A percentile compares a stretch with the other conserved stretches of the same genome.
Conservation (phyloP, 2,113 vertebrate species). For the Lota lota region DNA sequence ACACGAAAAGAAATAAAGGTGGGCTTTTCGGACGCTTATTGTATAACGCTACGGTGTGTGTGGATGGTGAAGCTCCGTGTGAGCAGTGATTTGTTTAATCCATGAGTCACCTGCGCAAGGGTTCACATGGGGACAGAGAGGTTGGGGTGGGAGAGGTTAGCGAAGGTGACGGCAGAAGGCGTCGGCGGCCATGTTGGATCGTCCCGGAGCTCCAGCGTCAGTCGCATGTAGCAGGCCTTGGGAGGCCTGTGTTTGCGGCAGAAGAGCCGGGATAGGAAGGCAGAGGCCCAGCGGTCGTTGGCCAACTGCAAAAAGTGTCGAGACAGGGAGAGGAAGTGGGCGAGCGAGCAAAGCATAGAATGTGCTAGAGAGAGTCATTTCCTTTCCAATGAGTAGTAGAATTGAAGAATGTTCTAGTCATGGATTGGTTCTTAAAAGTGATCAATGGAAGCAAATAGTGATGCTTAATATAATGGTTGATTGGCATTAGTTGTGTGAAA, state of each 20-base stretch:
- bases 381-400: too few relatives aligned
- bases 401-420: too few relatives aligned
- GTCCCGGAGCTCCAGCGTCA: slow-evolving; percentile 85
- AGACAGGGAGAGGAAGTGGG: neutral
- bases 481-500: too few relatives aligned
- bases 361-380: neutral
- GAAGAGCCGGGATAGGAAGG: slow-evolving; percentile 73
- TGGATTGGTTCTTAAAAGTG: too few relatives aligned
- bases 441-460: too few relatives aligned
- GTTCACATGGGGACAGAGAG: slow-evolving; percentile 36
- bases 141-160: slow-evolving; percentile 51
- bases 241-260: slow-evolving; percentile 71
- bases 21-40: too few relatives aligned
- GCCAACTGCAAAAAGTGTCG: slow-evolving; percentile 64
- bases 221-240: slow-evolving; percentile 80
- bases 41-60: too few relatives aligned
- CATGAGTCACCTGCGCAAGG: too few relatives aligned
- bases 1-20: too few relatives aligned
- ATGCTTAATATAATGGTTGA: too few relatives aligned
- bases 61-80: too few relatives aligned
- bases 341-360: neutral
- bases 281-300: slow-evolving; percentile 70
- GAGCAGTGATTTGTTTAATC: too few relatives aligned
- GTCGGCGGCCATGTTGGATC: slow-evolving; percentile 88
- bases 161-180: slow-evolving; percentile 82